Evolutionary conservation across 2,113 vertebrate species (phyloP).

Genomic region (Brachionichthys hirsutus): DNA sequence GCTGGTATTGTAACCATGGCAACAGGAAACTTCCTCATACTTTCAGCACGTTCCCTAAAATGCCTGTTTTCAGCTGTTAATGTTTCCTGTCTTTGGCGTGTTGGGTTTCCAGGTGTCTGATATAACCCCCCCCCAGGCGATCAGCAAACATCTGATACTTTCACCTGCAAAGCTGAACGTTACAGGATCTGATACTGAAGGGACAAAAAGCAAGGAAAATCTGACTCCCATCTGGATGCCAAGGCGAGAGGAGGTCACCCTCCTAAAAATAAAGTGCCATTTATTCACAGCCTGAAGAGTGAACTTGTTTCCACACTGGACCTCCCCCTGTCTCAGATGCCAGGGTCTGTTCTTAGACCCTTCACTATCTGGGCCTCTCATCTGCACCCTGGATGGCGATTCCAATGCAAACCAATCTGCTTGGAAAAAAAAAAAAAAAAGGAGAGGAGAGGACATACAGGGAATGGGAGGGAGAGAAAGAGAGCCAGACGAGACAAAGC

Average conservation of each 20-base stretch:
- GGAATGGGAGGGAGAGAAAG: constrained; percentile 50
- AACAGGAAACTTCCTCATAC: constrained; percentile 23
- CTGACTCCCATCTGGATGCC: background rate
- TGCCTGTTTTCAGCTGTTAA: constrained; percentile 20
- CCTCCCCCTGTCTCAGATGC: constrained; percentile 39
- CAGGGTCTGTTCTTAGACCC: constrained; percentile 59
- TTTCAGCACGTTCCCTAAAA: constrained; percentile 21
- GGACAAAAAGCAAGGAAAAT: background rate
- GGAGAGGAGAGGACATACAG: constrained; percentile 37
- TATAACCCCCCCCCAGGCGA: constrained; percentile 10
- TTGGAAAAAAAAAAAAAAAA: constrained; percentile 57
- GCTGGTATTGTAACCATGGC: constrained; percentile 39
- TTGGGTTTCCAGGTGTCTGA: constrained; percentile 23
- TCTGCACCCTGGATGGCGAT: constrained; percentile 64
- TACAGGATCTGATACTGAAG: constrained; percentile 24
- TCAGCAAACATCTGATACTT: constrained; percentile 22
- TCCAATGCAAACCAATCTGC: constrained; percentile 65
- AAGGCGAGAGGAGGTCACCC: background rate
- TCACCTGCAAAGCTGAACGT: constrained; percentile 3
- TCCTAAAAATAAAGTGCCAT: background rate
- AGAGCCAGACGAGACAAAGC: constrained; percentile 72
- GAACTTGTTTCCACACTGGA: too few species aligned
- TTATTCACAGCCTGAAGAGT: background rate
- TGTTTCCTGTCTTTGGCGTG: constrained; percentile 17
- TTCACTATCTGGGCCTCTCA: constrained; percentile 68